Base-by-base conservation (phyloP, 2,888 invertebrate species). In the Tinea pellionella region DNA sequence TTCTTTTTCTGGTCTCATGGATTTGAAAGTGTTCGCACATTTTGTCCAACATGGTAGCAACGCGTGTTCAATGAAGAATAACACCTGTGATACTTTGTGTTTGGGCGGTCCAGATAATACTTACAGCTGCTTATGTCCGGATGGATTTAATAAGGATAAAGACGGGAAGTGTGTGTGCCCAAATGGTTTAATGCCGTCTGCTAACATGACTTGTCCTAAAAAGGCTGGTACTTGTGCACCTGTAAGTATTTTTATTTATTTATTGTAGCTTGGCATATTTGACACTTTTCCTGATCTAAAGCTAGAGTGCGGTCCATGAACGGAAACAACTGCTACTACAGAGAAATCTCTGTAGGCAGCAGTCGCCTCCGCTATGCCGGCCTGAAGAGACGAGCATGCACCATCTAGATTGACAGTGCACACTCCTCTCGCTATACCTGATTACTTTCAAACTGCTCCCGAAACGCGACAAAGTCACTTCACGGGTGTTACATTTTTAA, bases 71-170 rank as follows among this genome's bases (percentile, higher is more conserved):
- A 82, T 80, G 43, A 81, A 78, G 63, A 89, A 89, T 47, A 88
- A 77, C 0, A 86, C 84, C 13, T 96, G 96, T 66, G 88, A 92
- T 0, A 91, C 94, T 65, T 85, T 96, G 63, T 96, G 97, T 69
- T 89, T 96, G 6, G 93, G 94, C 0, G 89, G 90, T 9, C 96
- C 96, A 0, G 89, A 89, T 15, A 89, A 90, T 59, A 88, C 84
- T 0, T 89, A 89, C 67, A 89, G 90, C 2, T 96, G 96, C 68
- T 82, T 94, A 1, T 97, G 96, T 71, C 95, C 96, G 0, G 94
- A 96, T 69, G 94, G 93, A 0, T 90, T 93, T 79, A 85, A 79
- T 63, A 80, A 78, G 66, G 61, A 68, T 0, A 43, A 72, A 75
- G 74, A 81, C 13, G 89, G 89, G 0, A 89, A 89, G 66, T 97